Base-by-base conservation (phyloP, 2,797 vertebrate genomes). In the Lagorchestes hirsutus region DNA sequence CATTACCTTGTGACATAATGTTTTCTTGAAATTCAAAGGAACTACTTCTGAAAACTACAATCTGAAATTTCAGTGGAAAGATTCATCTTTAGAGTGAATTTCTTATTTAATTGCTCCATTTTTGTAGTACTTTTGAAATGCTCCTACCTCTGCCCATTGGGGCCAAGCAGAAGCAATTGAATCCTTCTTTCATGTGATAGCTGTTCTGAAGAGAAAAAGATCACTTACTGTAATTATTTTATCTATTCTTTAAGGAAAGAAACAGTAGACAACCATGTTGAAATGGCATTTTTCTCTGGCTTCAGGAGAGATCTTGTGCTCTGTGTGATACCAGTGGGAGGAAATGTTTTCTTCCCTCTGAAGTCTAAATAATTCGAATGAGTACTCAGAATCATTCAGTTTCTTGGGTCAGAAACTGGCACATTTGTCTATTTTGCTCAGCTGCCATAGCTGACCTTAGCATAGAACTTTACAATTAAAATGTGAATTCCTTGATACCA, bases 221-320 rank as follows among this genome's bases (percentile, higher is more conserved):
- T 82, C 40, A 82, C 29, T 46, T 46, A 14, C 9, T 82, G n/a
- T 82, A 46, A 46, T 82, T 82, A 24, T 82, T 82, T 82, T 82
- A 82, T 46, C n/a, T 82, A 3, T 46, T 46, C 74, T 82, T 82
- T 46, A 82, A 82, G 97, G 97, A 97, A 90, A 1, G 55, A 93
- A 94, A 55, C 94, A 91, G 46, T 91, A 95, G 16, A 92, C 55
- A 94, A 22, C 92, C 92, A 90, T 57, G 92, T 94, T 91, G 27
- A 56, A 27, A 74, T 55, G 94, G 13, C 55, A 54, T 52, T 95
- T 96, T 1, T 40, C 0, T 94, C 90, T 94, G 31, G 56, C 29
- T 96, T 46, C 94, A 97, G 90, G 62, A 97, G 18, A 54, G 92
- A 28, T 56, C 91, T 94, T 91, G 0, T 62, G 31, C 74, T 94